Conservation (phyloP, 2,888 invertebrate species). For the Plebejus melissa region DNA sequence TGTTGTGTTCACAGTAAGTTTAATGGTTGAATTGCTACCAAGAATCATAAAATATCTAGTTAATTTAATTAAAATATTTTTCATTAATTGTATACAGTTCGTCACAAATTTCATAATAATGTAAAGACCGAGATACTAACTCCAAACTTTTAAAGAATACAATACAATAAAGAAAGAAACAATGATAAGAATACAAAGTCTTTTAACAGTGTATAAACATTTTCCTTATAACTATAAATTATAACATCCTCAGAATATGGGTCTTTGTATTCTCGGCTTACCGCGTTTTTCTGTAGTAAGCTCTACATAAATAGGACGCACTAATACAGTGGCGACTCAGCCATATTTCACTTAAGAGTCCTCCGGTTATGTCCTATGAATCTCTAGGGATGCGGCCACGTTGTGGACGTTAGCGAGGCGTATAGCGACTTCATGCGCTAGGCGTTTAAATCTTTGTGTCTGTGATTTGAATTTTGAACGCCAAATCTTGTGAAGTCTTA, state of each 20-base stretch:
- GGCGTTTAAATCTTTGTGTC: too few species aligned
- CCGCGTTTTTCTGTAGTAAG: slow-evolving; percentile 14
- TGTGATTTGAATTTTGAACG: too few species aligned
- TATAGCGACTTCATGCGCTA: not conserved
- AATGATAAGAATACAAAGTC: not conserved
- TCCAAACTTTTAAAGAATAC: not conserved
- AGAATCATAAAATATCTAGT: not conserved
- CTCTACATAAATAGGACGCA: slow-evolving; percentile 17
- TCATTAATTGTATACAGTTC: too few species aligned
- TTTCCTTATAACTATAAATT: not conserved
- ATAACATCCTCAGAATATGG: not conserved
- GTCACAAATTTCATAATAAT: too few species aligned
- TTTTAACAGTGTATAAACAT: not conserved
- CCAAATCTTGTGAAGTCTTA: not conserved
- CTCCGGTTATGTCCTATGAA: slow-evolving; percentile 21
- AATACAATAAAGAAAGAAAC: not conserved
- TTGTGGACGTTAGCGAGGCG: not conserved
- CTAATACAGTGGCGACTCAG: slow-evolving; percentile 24
- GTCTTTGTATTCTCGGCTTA: not conserved
- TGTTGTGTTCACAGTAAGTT: not conserved
- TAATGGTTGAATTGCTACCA: not conserved
- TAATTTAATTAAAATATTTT: not conserved
- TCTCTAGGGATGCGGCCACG: slow-evolving; percentile 19
- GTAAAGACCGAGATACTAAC: not conserved
- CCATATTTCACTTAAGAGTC: slow-evolving; percentile 27